These are phyloP conservation scores for Meliscaeva auricollis DNA, from an alignment of 2,888 invertebrate species.

Conservation along the genomic window DNA sequence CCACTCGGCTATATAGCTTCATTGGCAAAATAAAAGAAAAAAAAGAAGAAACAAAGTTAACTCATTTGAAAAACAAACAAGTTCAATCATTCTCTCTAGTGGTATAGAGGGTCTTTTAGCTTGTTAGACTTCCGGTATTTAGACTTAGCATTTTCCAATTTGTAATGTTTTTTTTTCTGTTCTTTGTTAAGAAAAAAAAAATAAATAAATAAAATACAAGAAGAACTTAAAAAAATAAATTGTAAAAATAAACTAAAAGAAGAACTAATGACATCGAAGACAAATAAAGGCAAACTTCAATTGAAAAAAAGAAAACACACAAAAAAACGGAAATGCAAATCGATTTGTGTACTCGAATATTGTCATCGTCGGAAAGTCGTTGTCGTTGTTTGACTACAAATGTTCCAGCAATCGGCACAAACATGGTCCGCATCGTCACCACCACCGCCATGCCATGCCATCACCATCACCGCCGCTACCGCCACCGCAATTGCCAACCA, in stretches of 20 bases:
- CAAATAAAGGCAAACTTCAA: constrained; percentile 58
- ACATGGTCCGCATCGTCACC: constrained; percentile 41
- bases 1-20: not conserved
- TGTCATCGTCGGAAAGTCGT: constrained; percentile 32
- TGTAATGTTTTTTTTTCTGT: constrained; percentile 12
- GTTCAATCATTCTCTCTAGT: constrained; percentile 51
- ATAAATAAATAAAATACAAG: not conserved
- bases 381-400: constrained; percentile 67
- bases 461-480: constrained; percentile 20
- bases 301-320: constrained; percentile 1
- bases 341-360: constrained; percentile 67
- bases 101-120: constrained; percentile 51
- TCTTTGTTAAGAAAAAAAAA: not conserved
- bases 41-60: not conserved
- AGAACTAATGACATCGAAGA: constrained; percentile 37
- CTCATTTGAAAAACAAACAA: constrained; percentile 42
- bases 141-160: constrained; percentile 35
- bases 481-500: constrained; percentile 11
- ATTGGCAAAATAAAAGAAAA: not conserved
- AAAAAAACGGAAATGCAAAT: constrained; percentile 74
- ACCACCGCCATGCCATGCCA: not conserved
- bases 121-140: constrained; percentile 71
- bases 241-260: constrained; percentile 9
- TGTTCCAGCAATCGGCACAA: constrained; percentile 53
- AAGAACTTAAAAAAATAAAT: not conserved